phyloP scores from a whole-genome alignment of 2,888 invertebrate genomes.

The Aporophyla lueneburgensis region DNA sequence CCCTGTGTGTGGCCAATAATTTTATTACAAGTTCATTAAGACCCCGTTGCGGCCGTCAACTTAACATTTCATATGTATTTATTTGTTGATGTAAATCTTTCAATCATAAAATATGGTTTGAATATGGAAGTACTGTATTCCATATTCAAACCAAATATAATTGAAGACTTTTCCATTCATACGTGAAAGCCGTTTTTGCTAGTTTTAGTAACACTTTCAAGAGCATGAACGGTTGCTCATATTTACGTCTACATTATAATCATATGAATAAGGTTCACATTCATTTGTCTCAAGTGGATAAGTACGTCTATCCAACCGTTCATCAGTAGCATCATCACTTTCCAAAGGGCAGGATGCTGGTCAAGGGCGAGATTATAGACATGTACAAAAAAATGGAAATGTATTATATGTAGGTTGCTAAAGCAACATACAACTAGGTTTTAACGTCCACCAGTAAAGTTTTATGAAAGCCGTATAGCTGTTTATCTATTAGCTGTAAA shows the following conservation, averaged over 20 bases:
- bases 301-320: background rate
- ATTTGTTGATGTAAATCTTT: constrained; percentile 67
- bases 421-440: constrained; percentile 17
- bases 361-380: background rate
- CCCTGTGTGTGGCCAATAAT: constrained; percentile 90
- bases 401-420: constrained; percentile 19
- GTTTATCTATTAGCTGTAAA: constrained; percentile 53
- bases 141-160: no score
- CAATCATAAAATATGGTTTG: constrained; percentile 49
- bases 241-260: no score
- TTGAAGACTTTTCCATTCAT: no score
- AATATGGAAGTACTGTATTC: background rate
- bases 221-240: no score
- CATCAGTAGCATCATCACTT: no score
- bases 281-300: no score
- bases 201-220: no score
- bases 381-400: no score
- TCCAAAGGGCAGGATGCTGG: background rate
- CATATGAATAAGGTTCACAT: no score
- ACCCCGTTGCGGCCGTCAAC: constrained; percentile 80
- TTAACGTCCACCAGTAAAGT: constrained; percentile 49
- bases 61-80: constrained; percentile 77
- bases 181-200: no score
- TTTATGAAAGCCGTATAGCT: constrained; percentile 44
- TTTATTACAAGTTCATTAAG: constrained; percentile 90